phyloP scores from a whole-genome alignment of 2,797 vertebrate genomes.

The Mormyrops attenuatus region DNA sequence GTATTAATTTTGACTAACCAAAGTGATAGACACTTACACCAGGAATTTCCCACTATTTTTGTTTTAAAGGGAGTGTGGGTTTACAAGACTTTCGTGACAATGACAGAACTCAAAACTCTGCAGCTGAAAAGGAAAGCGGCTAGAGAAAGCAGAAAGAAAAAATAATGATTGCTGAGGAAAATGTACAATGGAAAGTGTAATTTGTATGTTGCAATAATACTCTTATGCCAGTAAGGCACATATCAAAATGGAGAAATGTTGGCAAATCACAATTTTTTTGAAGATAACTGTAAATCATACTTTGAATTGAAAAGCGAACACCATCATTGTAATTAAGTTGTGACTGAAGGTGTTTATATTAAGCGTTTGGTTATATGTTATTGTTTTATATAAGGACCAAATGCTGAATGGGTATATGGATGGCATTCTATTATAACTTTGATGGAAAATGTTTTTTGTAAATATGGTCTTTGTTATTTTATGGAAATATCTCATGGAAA shows the following conservation, averaged over 20 bases:
- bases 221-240: background rate
- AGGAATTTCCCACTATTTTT: background rate
- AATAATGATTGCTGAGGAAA: conserved; percentile 32
- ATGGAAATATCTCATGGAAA: background rate
- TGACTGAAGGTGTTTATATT: background rate
- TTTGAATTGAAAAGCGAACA: background rate
- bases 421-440: background rate
- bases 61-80: conserved; percentile 78
- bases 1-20: background rate
- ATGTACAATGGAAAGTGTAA: background rate
- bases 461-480: background rate
- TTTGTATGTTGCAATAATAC: background rate
- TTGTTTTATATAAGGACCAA: conserved; percentile 9
- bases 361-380: background rate
- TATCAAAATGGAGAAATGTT: background rate
- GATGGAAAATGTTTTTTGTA: background rate
- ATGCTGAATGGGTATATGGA: background rate
- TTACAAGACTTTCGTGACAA: conserved; percentile 75
- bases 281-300: background rate
- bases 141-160: conserved; percentile 64
- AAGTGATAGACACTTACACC: background rate
- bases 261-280: background rate
- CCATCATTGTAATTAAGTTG: background rate
- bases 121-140: conserved; percentile 70
- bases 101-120: conserved; percentile 81